Evolutionary conservation across 2,797 vertebrate genomes (phyloP), one percentile per base, ranked within the genome.

Genomic region (Bovichtus variegatus): DNA sequence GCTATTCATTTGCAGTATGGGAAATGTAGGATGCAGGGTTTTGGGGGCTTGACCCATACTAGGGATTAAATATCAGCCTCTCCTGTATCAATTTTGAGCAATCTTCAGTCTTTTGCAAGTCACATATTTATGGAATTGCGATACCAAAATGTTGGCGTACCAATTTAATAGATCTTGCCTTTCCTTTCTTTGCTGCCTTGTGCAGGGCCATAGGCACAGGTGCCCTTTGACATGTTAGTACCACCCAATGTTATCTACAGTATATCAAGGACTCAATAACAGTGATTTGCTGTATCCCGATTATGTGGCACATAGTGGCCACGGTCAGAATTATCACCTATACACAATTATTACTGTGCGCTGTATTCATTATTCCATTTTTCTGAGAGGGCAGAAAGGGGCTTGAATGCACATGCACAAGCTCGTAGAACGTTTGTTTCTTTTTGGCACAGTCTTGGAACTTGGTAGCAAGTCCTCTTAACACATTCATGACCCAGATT

Each of bases 281-380:
- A 13, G 15, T 4, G 2, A 57, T 43, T 29, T 25, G 9, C 54
- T 51, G 38, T 43, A n/a, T 63, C 12, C 41, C 1, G 10, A 31
- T 41, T 41, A 34, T 55, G 50, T 36, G 31, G 29, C 44, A 19
- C 16, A 0, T 43, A 31, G 19, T 18, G 19, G 47, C 29, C 40
- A 38, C 40, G 36, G 10, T 44, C 21, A 36, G 47, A 34, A 46
- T 11, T 5, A n/a, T n/a, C n/a, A n/a, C 21, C n/a, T 25, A 40
- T 49, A 40, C 31, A 46, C 38, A 57, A 38, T 38, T 36, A 57
- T 46, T 27, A 73, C 23, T 38, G 40, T n/a, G 11, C 16, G 27
- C 58, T 55, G 16, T 57, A 55, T 55, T 73, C 27, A 71, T 51
- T 60, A 27, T 50, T 49, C n/a, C 0, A 36, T 61, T 51, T 50